Percentiles rank a stretch among this genome's conserved stretches.
phyloP scores from a whole-genome alignment of 2,888 invertebrate species.

The Cyclophora punctaria region DNA sequence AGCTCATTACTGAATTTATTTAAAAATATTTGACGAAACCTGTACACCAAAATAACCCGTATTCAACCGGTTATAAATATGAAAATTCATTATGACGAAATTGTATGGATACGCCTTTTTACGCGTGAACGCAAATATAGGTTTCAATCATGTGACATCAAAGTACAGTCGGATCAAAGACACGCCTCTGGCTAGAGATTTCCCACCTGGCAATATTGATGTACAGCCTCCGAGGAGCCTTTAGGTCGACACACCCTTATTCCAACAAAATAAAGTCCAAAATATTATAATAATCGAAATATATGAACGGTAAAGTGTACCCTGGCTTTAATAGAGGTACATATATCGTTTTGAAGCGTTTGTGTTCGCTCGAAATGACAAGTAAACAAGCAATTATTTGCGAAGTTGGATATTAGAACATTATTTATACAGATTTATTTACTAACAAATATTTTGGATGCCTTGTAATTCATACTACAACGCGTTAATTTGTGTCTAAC shows the following conservation, averaged over 20 bases:
- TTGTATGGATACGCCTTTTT: constrained; percentile 3
- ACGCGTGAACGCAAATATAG: constrained; percentile 11
- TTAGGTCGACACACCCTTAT: constrained; percentile 2
- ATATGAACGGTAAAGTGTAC: constrained; percentile 3
- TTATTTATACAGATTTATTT: background rate
- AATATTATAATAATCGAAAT: background rate
- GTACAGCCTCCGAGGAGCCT: constrained; percentile 15
- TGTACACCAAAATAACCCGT: constrained; percentile 4
- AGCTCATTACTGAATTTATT: constrained; percentile 44
- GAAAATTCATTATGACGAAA: too few species aligned
- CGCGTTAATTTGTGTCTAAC: too few species aligned
- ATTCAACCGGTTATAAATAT: too few species aligned
- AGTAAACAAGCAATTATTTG: constrained; percentile 21
- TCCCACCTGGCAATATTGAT: constrained; percentile 36
- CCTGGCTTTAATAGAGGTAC: constrained; percentile 17
- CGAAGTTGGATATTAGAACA: constrained; percentile 1
- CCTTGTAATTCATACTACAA: too few species aligned
- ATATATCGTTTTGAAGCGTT: constrained; percentile 18
- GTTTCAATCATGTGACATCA: constrained; percentile 32
- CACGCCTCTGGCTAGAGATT: constrained; percentile 29
- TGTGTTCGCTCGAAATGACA: constrained; percentile 14
- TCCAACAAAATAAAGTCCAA: constrained; percentile 2
- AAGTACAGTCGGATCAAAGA: constrained; percentile 34
- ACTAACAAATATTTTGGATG: too few species aligned
- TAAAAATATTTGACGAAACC: constrained; percentile 20